Conservation (phyloP, 2,113 vertebrate species). For the Mesembrinibis cayennensis region DNA sequence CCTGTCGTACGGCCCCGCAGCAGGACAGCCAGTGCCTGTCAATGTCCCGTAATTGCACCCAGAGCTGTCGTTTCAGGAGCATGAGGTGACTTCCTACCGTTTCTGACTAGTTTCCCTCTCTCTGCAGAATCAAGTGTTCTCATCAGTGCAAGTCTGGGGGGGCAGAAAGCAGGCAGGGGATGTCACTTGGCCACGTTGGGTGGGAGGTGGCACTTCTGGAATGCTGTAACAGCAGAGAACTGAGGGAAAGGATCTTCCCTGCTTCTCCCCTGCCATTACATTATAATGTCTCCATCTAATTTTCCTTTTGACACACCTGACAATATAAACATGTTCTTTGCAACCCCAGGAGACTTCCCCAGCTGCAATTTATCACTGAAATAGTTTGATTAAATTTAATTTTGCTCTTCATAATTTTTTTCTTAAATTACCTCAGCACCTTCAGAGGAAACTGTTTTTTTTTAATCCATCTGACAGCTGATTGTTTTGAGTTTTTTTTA, state of each 20-base stretch:
- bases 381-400: slow-evolving; percentile 40
- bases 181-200: rapidly evolving
- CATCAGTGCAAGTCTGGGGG: neutral
- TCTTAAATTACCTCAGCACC: slow-evolving; percentile 3
- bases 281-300: neutral
- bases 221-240: neutral
- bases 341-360: neutral
- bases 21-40: neutral
- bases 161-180: neutral
- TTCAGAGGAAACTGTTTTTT: neutral
- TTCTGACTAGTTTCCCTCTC: neutral
- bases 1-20: rapidly evolving
- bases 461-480: slow-evolving; percentile 39
- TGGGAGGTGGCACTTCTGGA: neutral
- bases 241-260: neutral
- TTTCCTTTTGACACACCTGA: neutral
- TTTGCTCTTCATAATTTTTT: slow-evolving; percentile 13
- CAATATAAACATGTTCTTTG: slow-evolving; percentile 1
- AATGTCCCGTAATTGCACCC: neutral
- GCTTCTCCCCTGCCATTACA: neutral
- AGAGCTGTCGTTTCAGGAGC: neutral
- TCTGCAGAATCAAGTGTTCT: neutral
- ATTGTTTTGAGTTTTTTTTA: slow-evolving; percentile 53
- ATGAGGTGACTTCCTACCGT: neutral
- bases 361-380: slow-evolving; percentile 24